Base-by-base conservation (phyloP, 1,140 invertebrate species). In the Drosophila ironensis region DNA sequence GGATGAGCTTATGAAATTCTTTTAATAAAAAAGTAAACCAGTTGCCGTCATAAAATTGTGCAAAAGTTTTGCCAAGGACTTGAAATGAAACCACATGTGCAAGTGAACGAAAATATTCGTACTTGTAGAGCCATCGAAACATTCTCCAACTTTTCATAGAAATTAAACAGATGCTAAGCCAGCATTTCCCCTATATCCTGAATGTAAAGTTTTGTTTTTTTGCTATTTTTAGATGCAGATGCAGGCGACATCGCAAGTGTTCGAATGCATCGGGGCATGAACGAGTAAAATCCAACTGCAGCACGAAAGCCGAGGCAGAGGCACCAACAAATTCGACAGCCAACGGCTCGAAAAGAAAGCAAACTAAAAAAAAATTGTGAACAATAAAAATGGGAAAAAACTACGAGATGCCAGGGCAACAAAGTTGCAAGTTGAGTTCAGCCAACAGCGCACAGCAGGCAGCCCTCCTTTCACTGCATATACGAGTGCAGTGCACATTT, bases 221-320 rank as follows among this genome's bases (percentile, higher is more conserved):
- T n/a, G n/a, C n/a, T 37, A 56, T 69, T 69, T 76, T 63, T 41
- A 48, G 30, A 73, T 73, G 63, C 73, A 70, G 63, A 64, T 73
- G 63, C 46, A 53, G 37, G 46, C 68, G 46, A 72, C 72, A 77
- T 59, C 38, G 73, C 53, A 82, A 82, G 78, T 82, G 78, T 84
- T 82, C 78, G 42, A 40, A 82, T 84, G 78, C 78, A 82, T 61
- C 78, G 54, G 73, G 37, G 50, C 78, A 78, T 84, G 78, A 82
- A 82, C 46, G 16, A 77, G 69, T n/a, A 61, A 67, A 57, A 48
- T 51, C 22, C 53, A 59, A 59, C 57, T 61, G 53, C 56, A 61
- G 46, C 17, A 4, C 1, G 16, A 37, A n/a, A 17, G 27, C 16
- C 8, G 8, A 9, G 14, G 20, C 37, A 19, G 19, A 28, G 42